Evolutionary conservation across 2,113 vertebrate genomes (phyloP).

Genomic region (Cnemophilus loriae): DNA sequence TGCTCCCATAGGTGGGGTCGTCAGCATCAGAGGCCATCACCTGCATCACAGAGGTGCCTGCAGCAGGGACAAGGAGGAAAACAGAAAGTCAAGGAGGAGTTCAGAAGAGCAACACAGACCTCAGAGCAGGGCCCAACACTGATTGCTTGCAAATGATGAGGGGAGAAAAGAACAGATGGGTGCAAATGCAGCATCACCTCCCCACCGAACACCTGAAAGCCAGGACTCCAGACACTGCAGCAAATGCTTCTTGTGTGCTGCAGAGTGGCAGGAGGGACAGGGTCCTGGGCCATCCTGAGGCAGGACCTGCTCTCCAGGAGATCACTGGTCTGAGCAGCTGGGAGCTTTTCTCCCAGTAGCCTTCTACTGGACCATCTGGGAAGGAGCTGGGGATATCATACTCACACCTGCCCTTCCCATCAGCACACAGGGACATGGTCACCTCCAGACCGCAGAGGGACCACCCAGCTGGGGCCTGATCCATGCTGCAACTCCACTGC

Average conservation of each 20-base stretch:
- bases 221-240: background rate
- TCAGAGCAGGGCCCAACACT: background rate
- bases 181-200: background rate
- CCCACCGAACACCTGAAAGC: accelerated
- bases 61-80: background rate
- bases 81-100: background rate
- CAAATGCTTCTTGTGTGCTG: background rate
- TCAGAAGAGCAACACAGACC: background rate
- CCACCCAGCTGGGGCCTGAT: background rate
- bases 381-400: background rate
- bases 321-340: background rate
- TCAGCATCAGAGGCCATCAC: constrained; percentile 94
- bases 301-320: background rate
- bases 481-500: background rate
- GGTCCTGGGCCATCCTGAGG: no score
- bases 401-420: background rate
- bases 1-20: constrained; percentile 93
- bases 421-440: background rate
- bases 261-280: background rate
- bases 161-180: background rate
- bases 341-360: background rate
- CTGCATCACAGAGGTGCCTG: constrained; percentile 97
- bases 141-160: background rate
- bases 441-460: background rate
- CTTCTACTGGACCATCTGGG: background rate